Base-by-base conservation (phyloP, 2,113 vertebrate species). In the Marmota flaviventris region DNA sequence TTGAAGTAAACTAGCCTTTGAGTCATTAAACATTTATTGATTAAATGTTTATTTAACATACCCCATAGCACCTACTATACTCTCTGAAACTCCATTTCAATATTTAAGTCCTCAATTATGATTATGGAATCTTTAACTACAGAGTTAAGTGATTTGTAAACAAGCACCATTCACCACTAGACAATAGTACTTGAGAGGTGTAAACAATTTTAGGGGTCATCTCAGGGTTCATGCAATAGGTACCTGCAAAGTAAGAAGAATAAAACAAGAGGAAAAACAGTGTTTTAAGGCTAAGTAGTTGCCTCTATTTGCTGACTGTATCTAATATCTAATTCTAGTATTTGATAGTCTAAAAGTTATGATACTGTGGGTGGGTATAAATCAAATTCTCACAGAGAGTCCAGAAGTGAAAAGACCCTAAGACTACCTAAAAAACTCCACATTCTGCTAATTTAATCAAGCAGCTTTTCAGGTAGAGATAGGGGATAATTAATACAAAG, bases 71-170 rank as follows among this genome's bases (percentile, higher is more conserved):
- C 17, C 51, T 96, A 58, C 72, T 65, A 1, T 25, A 32, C 24
- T 63, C 53, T 32, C 2, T 91, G 39, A 91, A 90, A 89, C 85
- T 91, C 42, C 79, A 51, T 93, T 89, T 88, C 65, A 76, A 91
- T 65, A 22, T 86, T 37, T 72, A 8, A 37, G 25, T 76, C 24
- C 29, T 84, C 45, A 69, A 61, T 25, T 61, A 10, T 25, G 12
- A 77, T 29, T 90, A n/a, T 56, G 2, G 81, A 82, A 42, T 34
- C 94, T 91, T 77, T 48, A 75, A 81, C 34, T 51, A 82, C 32
- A 37, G 11, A 32, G 45, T 73, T 56, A 67, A 39, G 29, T 90
- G 42, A 32, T 92, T 58, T 37, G 24, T 45, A 75, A 65, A 51
- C 13, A 70, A 2, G 18, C 25, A 73, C 9, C 18, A 63, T 24